Evolutionary conservation across 2,888 invertebrate genomes (phyloP), one percentile per base, ranked within the genome.

Genomic region (Oligia latruncula): DNA sequence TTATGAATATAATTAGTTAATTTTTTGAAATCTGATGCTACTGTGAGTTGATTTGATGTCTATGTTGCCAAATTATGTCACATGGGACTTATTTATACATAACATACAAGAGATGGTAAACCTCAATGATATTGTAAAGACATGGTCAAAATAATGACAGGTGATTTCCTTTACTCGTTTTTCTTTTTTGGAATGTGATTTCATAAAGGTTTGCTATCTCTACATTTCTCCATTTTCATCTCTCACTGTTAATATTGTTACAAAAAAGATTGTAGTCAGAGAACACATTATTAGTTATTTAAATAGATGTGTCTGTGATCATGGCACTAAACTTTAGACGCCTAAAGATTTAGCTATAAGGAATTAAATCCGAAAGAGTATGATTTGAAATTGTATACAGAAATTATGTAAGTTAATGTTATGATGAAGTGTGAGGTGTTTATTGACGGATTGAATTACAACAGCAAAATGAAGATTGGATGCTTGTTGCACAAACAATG

Each of bases 1-100:
- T 85, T 90, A 81, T 88, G 83, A 86, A 81, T 86, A 84, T 89
- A 86, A 86, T 86, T 86, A 79, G 71, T 83, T 86, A 73, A 80
- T 83, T 82, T 87, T 88, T 81, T 83, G 2, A 77, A 71, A 80
- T 80, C 65, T 75, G 65, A 72, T 79, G 75, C 64, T 81, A 83
- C 66, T 81, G 43, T 72, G 80, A 68, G 52, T 80, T 86, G 46
- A 78, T 79, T 49, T 76, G 40, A 71, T 86, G 71, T 80, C 23
- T 78, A 66, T 78, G 80, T 86, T 86, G 84, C 75, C 83, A 88
- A 82, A 79, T 83, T 77, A 43, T 80, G 72, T 78, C 67, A 71
- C 55, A 71, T 71, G 40, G 62, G 49, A 77, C 49, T 67, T 73
- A 58, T 65, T 62, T 66, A 71, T 52, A n/a, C 35, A 23, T 74